These are phyloP conservation scores for Scortum barcoo DNA, from an alignment of 2,113 vertebrate species.

Conservation along the genomic window DNA sequence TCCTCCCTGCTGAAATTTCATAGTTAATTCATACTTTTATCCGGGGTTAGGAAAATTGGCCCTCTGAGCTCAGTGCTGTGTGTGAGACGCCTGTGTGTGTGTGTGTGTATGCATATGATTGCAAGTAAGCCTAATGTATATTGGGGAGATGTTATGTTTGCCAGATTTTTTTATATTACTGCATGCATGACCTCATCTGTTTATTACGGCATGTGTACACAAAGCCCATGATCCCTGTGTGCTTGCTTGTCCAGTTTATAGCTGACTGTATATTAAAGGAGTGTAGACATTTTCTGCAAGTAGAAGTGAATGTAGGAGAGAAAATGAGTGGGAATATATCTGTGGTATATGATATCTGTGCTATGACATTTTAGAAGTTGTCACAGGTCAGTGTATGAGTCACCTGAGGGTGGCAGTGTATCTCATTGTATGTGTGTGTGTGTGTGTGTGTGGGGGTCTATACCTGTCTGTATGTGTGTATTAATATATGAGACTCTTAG, in stretches of 20 bases:
- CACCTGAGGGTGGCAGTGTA: conserved; percentile 58
- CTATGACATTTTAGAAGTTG: background rate
- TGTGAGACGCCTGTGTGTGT: background rate
- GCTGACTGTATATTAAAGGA: background rate
- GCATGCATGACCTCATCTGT: conserved; percentile 36
- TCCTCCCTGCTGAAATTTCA: conserved; percentile 45
- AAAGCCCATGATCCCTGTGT: background rate
- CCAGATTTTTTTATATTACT: conserved; percentile 10
- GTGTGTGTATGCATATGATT: conserved; percentile 15
- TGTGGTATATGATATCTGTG: background rate
- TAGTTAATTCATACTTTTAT: conserved; percentile 47
- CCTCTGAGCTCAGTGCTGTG: background rate
- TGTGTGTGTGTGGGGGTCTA: background rate
- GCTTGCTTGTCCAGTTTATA: background rate
- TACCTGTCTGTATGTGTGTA: background rate
- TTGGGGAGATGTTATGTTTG: conserved; percentile 10
- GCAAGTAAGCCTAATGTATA: conserved; percentile 14
- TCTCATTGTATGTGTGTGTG: conserved; percentile 16
- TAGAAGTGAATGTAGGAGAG: background rate
- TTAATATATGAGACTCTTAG: background rate
- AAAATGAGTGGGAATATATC: background rate
- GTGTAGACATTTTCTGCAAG: background rate
- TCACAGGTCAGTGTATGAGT: background rate
- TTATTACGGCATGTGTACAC: conserved; percentile 11
- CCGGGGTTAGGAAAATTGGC: conserved; percentile 30